Conservation (phyloP, 2,797 vertebrate genomes). For the Amphiprion clarkii region DNA sequence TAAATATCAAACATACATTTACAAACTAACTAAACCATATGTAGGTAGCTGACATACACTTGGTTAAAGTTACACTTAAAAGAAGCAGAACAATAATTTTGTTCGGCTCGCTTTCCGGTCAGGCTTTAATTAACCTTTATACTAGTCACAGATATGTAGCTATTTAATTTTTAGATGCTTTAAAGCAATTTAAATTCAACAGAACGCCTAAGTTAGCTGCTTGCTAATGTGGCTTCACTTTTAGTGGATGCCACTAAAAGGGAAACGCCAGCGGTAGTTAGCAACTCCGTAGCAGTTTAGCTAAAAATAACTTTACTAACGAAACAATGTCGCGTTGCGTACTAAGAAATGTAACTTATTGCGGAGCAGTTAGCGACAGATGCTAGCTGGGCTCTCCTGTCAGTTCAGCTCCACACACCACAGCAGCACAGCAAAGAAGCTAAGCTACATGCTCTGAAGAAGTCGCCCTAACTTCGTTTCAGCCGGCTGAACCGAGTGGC, state of each 20-base stretch:
- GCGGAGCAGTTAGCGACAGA: slow-evolving; percentile 28
- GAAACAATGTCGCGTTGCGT: not conserved
- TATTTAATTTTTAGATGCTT: not conserved
- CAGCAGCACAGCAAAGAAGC: slow-evolving; percentile 54
- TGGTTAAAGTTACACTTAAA: not conserved
- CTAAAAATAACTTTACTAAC: not conserved
- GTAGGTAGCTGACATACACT: not conserved
- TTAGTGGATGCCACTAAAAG: not conserved
- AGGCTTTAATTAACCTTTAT: not conserved
- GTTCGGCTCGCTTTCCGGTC: not conserved
- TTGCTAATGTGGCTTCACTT: slow-evolving; percentile 21
- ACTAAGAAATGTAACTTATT: slow-evolving; percentile 14
- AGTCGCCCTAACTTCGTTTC: slow-evolving; percentile 43
- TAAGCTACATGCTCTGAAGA: slow-evolving; percentile 66
- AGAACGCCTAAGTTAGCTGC: slow-evolving; percentile 3
- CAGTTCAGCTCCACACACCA: slow-evolving; percentile 35
- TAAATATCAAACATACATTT: not conserved
- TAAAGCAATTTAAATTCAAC: not conserved
- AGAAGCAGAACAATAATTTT: not conserved
- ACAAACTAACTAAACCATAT: not conserved
- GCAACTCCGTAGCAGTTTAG: not conserved
- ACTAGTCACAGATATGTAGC: not conserved
- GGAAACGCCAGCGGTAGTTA: not conserved
- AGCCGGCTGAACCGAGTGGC: not conserved
- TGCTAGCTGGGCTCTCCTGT: slow-evolving; percentile 50